Evolutionary conservation across 2,113 vertebrate species (phyloP), one percentile per base, ranked within the genome.

Genomic region (Forbesichthys agassizii): DNA sequence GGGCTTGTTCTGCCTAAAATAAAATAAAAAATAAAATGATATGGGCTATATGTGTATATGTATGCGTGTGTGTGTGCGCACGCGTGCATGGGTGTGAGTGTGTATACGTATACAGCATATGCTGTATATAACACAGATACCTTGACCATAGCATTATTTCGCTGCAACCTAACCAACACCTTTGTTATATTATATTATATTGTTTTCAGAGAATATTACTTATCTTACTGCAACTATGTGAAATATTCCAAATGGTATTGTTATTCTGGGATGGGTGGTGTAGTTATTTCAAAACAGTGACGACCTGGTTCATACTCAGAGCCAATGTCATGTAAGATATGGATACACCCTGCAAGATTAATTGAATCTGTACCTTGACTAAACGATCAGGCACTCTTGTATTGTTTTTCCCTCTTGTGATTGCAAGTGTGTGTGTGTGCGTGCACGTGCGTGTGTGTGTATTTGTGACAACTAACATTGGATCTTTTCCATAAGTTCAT

Each of bases 291-390:
- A 0, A 10, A 69, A 75, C 48, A 72, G 59, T 59, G 54, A 55
- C n/a, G 16, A 57, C 18, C 52, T n/a, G n/a, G 16, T 27, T 65
- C 58, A 33, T 63, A 55, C n/a, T 36, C n/a, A 51, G 51, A 48
- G 52, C 57, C 66, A 75, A 78, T 71, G 63, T 42, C 36, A 42
- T 42, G 36, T 42, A 42, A 42, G 7, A 18, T 46, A 66, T 20
- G 49, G 49, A 11, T 8, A 11, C 8, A 58, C 4, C 11, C 5
- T 42, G 33, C 6, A 54, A 14, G 52, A n/a, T 16, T 54, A 54
- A 14, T 54, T 14, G 1, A 54, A 54, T 3, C n/a, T 54, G 13
- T 8, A 14, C 4, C 13, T 1, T 14, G 33, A n/a, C 49, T 48
- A 20, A 1, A 33, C 27, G 18, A 51, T 12, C 13, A 12, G 3